Conservation (phyloP, 2,797 vertebrate genomes). For the Neosilurus hyrtlii region DNA sequence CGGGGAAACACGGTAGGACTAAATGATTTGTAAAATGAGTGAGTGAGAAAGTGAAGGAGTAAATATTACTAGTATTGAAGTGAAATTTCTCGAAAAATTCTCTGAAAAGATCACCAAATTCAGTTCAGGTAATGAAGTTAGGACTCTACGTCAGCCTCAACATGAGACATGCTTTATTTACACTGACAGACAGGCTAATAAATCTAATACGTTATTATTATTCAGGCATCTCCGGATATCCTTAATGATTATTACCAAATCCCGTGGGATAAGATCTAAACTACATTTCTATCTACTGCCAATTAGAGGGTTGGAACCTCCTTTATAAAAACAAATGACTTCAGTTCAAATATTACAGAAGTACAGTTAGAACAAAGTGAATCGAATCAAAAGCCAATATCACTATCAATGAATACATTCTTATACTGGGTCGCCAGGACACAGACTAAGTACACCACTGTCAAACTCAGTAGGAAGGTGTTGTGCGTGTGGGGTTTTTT, state of each 20-base stretch:
- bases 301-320: background rate
- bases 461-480: no score
- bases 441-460: no score
- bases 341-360: background rate
- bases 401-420: no score
- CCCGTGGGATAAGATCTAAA: constrained; percentile 1
- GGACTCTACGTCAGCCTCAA: background rate
- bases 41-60: no score
- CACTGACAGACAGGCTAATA: background rate
- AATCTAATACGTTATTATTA: background rate
- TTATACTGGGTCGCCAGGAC: no score
- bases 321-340: background rate
- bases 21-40: no score
- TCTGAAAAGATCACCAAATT: background rate
- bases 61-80: no score
- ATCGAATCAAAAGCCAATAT: background rate
- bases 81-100: background rate
- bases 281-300: background rate
- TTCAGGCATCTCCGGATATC: constrained; percentile 9
- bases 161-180: constrained; percentile 1
- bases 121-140: background rate
- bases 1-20: no score
- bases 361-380: background rate
- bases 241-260: background rate
- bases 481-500: no score